phyloP scores from a whole-genome alignment of 1,140 invertebrate genomes.

The Tetranychus urticae region DNA sequence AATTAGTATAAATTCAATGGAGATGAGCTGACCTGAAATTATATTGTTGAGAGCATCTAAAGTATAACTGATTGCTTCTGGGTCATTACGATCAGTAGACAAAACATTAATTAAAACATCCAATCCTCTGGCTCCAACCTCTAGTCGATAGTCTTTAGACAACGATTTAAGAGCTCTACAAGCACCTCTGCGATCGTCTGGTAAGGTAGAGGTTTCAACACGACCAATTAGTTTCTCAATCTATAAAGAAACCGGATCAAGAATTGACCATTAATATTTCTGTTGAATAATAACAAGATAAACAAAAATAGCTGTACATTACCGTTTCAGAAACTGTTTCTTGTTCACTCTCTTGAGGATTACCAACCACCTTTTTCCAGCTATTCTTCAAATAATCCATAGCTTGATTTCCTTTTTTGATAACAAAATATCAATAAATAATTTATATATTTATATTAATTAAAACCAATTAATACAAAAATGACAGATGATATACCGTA shows the following conservation, averaged over 20 bases:
- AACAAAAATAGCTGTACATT: too few relatives aligned
- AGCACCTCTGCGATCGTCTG: constrained; percentile 86
- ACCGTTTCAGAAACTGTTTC: too few relatives aligned
- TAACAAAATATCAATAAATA: too few relatives aligned
- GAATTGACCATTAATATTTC: too few relatives aligned
- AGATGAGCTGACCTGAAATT: constrained; percentile 44
- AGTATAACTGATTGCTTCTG: constrained; percentile 71
- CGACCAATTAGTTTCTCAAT: constrained; percentile 78
- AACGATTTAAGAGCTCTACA: constrained; percentile 80
- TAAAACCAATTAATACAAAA: too few relatives aligned
- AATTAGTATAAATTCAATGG: not conserved
- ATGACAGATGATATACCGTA: too few relatives aligned
- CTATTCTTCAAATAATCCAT: too few relatives aligned
- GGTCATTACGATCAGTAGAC: constrained; percentile 39
- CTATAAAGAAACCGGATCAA: constrained; percentile 24
- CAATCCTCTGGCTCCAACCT: constrained; percentile 89
- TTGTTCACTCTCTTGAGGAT: too few relatives aligned
- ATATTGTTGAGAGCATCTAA: constrained; percentile 78
- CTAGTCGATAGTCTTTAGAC: constrained; percentile 70
- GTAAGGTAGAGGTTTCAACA: constrained; percentile 63
- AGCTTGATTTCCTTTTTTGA: too few relatives aligned
- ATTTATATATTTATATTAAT: too few relatives aligned
- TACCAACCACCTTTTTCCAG: too few relatives aligned
- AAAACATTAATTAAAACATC: constrained; percentile 40
- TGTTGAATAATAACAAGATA: too few relatives aligned